A percentile compares a stretch with the other conserved stretches of the same genome.
phyloP scores from a whole-genome alignment of 2,888 invertebrate species.

The Lomographa bimaculata region DNA sequence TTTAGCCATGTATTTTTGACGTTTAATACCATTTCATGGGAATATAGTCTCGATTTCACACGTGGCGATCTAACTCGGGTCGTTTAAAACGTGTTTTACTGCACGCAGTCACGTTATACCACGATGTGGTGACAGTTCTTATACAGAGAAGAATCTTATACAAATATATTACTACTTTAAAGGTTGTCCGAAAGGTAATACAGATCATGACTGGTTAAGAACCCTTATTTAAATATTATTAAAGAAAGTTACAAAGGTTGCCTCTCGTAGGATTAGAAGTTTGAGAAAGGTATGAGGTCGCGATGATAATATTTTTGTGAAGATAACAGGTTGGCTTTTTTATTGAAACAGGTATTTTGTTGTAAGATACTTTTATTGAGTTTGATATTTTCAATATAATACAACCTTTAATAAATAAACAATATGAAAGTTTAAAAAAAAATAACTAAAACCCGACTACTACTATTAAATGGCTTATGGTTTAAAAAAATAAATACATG shows the following conservation, averaged over 20 bases:
- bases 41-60: constrained; percentile 61
- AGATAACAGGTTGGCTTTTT: too few species aligned
- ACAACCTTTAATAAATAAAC: too few species aligned
- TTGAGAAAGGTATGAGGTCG: too few species aligned
- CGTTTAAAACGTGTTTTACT: constrained; percentile 47
- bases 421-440: too few species aligned
- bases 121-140: constrained; percentile 30
- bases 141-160: too few species aligned
- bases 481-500: too few species aligned
- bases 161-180: constrained; percentile 33
- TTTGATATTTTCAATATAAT: too few species aligned
- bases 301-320: too few species aligned
- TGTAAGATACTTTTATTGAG: too few species aligned
- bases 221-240: constrained; percentile 10
- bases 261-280: neutral
- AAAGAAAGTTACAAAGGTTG: constrained; percentile 3
- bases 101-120: constrained; percentile 50
- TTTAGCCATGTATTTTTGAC: constrained; percentile 53
- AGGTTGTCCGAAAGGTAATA: constrained; percentile 4
- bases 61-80: constrained; percentile 52
- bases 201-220: neutral
- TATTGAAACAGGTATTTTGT: too few species aligned
- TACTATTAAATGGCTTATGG: too few species aligned
- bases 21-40: constrained; percentile 63
- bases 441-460: too few species aligned